phyloP scores from a whole-genome alignment of 2,113 vertebrate genomes.

The Mystacornis crossleyi region DNA sequence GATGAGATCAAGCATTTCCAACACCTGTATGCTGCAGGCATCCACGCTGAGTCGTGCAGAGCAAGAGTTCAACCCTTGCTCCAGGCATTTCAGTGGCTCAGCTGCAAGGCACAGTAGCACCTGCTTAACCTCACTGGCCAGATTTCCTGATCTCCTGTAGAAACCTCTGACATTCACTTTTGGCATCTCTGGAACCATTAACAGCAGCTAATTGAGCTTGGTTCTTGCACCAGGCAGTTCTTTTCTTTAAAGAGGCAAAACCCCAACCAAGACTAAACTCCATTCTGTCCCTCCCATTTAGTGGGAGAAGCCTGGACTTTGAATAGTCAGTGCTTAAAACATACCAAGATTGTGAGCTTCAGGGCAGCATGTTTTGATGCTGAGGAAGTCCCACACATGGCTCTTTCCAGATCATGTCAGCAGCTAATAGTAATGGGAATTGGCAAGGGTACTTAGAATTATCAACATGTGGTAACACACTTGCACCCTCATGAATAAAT shows the following conservation, averaged over 20 bases:
- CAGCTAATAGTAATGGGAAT: background rate
- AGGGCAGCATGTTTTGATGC: background rate
- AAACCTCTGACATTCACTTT: background rate
- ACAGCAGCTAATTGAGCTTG: background rate
- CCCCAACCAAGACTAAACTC: background rate
- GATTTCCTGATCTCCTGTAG: background rate
- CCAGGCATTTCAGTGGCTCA: background rate
- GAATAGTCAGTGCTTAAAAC: background rate
- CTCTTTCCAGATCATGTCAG: background rate
- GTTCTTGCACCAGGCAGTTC: background rate
- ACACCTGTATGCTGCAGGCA: background rate
- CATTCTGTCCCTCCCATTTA: background rate
- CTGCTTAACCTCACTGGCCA: background rate
- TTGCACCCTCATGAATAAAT: background rate
- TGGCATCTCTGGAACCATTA: background rate
- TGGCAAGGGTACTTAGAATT: background rate
- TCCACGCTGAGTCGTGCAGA: accelerated
- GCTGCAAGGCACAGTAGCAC: background rate
- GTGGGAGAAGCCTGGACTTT: background rate
- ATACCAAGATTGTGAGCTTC: background rate
- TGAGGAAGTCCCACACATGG: background rate
- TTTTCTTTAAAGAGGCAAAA: background rate
- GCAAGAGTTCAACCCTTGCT: background rate
- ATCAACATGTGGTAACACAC: background rate
- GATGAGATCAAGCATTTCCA: background rate